Conservation (phyloP, 2,113 vertebrate genomes). For the Tympanuchus pallidicinctus region DNA sequence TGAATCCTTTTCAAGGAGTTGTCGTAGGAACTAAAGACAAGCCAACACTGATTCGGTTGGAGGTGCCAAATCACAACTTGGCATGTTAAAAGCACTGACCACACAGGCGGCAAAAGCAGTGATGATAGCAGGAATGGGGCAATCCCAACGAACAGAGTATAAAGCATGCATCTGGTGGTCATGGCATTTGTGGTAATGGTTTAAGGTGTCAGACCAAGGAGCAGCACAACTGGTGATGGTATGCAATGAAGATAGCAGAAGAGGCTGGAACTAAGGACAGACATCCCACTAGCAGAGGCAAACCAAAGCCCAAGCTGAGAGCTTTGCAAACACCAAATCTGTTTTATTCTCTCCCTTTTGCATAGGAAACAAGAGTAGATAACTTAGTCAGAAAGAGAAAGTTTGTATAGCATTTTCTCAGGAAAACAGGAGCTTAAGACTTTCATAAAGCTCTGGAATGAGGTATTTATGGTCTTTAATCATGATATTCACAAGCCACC, state of each 20-base stretch:
- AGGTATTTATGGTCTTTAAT: not conserved
- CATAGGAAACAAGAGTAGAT: not conserved
- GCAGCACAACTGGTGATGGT: not conserved
- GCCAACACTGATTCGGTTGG: not conserved
- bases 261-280: not conserved
- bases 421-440: not conserved
- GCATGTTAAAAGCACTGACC: not conserved
- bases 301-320: not conserved
- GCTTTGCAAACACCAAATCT: not conserved
- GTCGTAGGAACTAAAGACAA: not conserved
- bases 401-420: not conserved
- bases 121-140: not conserved
- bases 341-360: not conserved
- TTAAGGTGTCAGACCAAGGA: rapidly evolving
- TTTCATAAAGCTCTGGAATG: not conserved
- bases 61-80: not conserved
- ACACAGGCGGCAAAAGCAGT: not conserved
- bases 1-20: not conserved
- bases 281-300: not conserved
- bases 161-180: not conserved
- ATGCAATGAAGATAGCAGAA: rapidly evolving
- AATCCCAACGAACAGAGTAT: not conserved
- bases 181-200: not conserved
- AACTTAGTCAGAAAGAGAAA: not conserved
- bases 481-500: not conserved